Base-by-base conservation (phyloP, 2,888 invertebrate species). In the Auanema freiburgensis region DNA sequence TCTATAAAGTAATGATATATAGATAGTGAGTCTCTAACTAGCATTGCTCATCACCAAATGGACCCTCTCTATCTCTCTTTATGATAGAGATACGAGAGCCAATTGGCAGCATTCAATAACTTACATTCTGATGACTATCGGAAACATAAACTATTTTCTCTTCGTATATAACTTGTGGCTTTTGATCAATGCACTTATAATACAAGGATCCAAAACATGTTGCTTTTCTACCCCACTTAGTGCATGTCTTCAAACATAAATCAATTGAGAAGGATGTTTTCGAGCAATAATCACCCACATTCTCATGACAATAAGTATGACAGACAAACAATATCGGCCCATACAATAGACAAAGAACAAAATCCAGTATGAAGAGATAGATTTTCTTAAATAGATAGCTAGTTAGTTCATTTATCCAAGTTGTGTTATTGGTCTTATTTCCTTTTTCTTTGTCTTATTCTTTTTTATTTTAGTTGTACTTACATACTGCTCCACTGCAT, bases 281-380 rank as follows among this genome's bases (percentile, higher is more conserved):
- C 8, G 21, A 18, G 16, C 46, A 46, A 46, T 46, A 21, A 41
- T 21, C 16, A 21, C 57, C 51, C 46, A 75, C 75, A 58, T 72
- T 73, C 14, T 66, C 1, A 41, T 75, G 75, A 16, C 75, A 66
- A 60, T 52, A 75, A 0, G 75, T 75, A 59, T 75, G 75, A 24
- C 59, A 55, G 14, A 75, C 59, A 57, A 75, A 75, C 1, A 73
- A 33, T 14, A 67, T 53, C 3, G 75, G 75, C 2, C 75, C 75
- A 53, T 71, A 73, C 3, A 71, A 18, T 0, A 72, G n/a, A 1
- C 63, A 58, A 51, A 72, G 54, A 25, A 43, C 21, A 1, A 63
- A 42, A 0, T 64, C 46, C 8, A 72, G 8, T 18, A 72, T 66
- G 53, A 72, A 72, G 0, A 72, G 43, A 56, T 72, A 72, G 1